Conservation (phyloP, 2,797 vertebrate species). For the Melanotaenia boesemani region DNA sequence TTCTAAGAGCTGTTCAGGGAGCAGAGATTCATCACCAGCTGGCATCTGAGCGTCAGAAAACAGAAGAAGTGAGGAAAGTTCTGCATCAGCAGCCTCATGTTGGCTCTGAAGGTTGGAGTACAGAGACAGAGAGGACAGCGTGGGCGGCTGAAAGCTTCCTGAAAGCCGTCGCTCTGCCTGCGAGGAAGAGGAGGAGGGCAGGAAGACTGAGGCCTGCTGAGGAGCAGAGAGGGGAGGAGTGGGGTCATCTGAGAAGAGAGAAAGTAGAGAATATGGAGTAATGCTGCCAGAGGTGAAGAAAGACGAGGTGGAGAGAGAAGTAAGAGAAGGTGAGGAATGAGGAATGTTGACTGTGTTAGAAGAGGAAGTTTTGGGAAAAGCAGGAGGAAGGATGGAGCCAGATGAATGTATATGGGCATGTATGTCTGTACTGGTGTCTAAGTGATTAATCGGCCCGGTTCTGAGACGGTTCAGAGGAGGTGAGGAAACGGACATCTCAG, state of each 20-base stretch:
- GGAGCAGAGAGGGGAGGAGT: conserved; percentile 9
- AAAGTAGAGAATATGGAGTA: neutral
- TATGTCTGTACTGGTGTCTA: neutral
- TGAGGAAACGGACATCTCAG: neutral
- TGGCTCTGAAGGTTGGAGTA: conserved; percentile 53
- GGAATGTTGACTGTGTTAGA: neutral
- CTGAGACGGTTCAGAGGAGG: conserved; percentile 1
- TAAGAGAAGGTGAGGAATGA: conserved; percentile 1
- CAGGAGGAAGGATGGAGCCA: neutral
- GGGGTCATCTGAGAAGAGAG: neutral
- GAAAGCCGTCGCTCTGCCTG: conserved; percentile 6
- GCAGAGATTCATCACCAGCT: conserved; percentile 23
- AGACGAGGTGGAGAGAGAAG: neutral
- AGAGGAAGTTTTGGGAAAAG: neutral
- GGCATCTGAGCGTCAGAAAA: conserved; percentile 29
- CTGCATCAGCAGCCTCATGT: conserved; percentile 28
- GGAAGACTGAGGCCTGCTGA: conserved; percentile 7
- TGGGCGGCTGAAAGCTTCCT: conserved; percentile 31
- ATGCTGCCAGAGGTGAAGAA: neutral
- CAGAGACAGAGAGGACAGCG: conserved; percentile 28
- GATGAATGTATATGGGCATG: conserved; percentile 2
- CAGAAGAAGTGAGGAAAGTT: conserved; percentile 15
- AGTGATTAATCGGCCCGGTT: conserved; percentile 5
- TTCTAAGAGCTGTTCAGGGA: conserved; percentile 30
- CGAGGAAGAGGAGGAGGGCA: conserved; percentile 1